Conservation (phyloP, 2,888 invertebrate species). For the Scaeva pyrastri region DNA sequence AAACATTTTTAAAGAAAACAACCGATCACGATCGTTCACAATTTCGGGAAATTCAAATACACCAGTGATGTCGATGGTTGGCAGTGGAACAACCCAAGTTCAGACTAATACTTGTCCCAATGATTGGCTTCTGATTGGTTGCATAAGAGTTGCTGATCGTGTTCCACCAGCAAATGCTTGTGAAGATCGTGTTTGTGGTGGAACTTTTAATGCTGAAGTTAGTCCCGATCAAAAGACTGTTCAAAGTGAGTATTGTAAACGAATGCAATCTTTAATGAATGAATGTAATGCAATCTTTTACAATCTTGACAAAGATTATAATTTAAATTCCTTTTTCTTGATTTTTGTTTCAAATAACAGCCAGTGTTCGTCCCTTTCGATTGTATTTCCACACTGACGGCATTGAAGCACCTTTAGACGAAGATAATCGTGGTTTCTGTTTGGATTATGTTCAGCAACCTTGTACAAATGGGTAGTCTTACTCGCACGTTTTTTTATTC, state of each 20-base stretch:
- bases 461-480: constrained; percentile 87
- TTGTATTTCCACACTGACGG: constrained; percentile 91
- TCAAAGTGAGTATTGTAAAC: constrained; percentile 90
- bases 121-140: constrained; percentile 92
- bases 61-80: constrained; percentile 89
- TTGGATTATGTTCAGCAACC: constrained; percentile 94
- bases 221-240: constrained; percentile 88
- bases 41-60: constrained; percentile 91
- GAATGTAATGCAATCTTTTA: too few species aligned
- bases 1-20: constrained; percentile 86
- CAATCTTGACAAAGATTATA: background rate
- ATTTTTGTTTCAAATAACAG: constrained; percentile 83
- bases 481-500: background rate
- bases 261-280: too few species aligned
- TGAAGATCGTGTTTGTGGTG: constrained; percentile 93
- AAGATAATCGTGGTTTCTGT: constrained; percentile 92
- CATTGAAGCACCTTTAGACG: constrained; percentile 90
- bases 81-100: constrained; percentile 87
- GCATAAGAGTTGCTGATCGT: constrained; percentile 85
- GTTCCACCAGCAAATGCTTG: constrained; percentile 86
- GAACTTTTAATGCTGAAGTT: constrained; percentile 90
- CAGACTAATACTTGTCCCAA: constrained; percentile 89
- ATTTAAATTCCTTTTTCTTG: background rate
- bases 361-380: constrained; percentile 92
- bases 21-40: constrained; percentile 90